A percentile compares a stretch with the other conserved stretches of the same genome.
Conservation (phyloP, 1,140 invertebrate genomes). For the Temnothorax nylanderi region DNA sequence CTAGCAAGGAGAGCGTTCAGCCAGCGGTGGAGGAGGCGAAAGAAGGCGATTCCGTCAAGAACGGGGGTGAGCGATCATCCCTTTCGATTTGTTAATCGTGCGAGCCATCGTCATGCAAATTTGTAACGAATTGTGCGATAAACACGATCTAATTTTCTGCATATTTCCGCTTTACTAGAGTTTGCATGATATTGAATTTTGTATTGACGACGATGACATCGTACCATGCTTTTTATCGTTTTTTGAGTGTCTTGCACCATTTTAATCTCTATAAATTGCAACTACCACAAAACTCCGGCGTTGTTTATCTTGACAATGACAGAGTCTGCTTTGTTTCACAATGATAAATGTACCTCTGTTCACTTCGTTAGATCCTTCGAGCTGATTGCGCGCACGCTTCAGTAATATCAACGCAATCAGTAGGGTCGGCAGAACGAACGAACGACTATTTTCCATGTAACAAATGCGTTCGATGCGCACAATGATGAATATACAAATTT, state of each 20-base stretch:
- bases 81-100: slow-evolving; percentile 6
- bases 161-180: background rate
- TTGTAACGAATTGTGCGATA: background rate
- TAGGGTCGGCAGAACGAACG: slow-evolving; percentile 25
- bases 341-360: slow-evolving; percentile 56
- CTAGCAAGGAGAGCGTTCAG: slow-evolving; percentile 84
- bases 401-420: slow-evolving; percentile 63
- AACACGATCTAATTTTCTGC: background rate
- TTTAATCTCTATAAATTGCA: slow-evolving; percentile 5
- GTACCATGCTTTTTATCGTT: background rate
- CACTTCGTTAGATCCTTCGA: slow-evolving; percentile 39
- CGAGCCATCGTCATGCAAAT: background rate
- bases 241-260: background rate
- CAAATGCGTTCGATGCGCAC: slow-evolving; percentile 16
- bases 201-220: slow-evolving; percentile 3
- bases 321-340: slow-evolving; percentile 4
- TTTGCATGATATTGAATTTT: background rate
- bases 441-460: slow-evolving; percentile 39
- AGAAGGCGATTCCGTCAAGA: slow-evolving; percentile 78
- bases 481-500: slow-evolving; percentile 17
- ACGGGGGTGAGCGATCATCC: slow-evolving; percentile 79
- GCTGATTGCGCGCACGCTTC: slow-evolving; percentile 66
- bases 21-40: slow-evolving; percentile 82
- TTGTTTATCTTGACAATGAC: slow-evolving; percentile 55
- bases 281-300: slow-evolving; percentile 1